Evolutionary conservation across 2,113 vertebrate species (phyloP).

Genomic region (Polyodon spathula): DNA sequence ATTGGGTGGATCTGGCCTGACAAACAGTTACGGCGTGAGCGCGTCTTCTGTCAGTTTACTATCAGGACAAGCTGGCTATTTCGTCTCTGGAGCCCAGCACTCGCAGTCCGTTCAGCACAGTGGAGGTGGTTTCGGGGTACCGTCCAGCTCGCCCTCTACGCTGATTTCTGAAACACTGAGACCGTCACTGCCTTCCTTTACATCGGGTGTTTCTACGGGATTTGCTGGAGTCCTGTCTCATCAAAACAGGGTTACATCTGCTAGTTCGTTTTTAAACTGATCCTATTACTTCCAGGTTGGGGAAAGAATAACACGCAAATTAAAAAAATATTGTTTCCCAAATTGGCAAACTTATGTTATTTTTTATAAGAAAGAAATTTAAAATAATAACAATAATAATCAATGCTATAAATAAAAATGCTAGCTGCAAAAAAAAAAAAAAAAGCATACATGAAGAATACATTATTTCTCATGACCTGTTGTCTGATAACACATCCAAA

Average conservation of each 20-base stretch:
- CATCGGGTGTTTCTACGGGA: constrained; percentile 39
- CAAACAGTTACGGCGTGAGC: constrained; percentile 53
- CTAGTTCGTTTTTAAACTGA: constrained; percentile 58
- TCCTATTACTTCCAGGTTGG: background rate
- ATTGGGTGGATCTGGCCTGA: constrained; percentile 41
- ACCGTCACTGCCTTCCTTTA: constrained; percentile 48
- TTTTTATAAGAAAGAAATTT: too few relatives aligned
- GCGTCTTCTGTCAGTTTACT: constrained; percentile 54
- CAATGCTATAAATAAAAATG: too few relatives aligned
- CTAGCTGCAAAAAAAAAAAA: too few relatives aligned
- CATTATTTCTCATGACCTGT: too few relatives aligned
- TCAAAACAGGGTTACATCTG: constrained; percentile 49
- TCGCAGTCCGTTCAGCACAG: constrained; percentile 42
- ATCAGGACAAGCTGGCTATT: constrained; percentile 52
- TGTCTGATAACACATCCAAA: too few relatives aligned
- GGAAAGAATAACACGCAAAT: constrained; percentile 17
- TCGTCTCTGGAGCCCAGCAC: constrained; percentile 54
- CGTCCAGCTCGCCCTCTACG: constrained; percentile 39
- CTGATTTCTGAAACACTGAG: constrained; percentile 55
- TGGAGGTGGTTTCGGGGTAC: constrained; percentile 32
- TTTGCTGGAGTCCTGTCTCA: constrained; percentile 52
- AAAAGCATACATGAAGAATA: too few relatives aligned
- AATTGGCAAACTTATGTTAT: too few relatives aligned
- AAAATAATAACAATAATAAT: too few relatives aligned
- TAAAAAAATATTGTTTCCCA: too few relatives aligned